Base-by-base conservation (phyloP, 92 coral and sea anemone genomes). In the Galaxea fascicularis region DNA sequence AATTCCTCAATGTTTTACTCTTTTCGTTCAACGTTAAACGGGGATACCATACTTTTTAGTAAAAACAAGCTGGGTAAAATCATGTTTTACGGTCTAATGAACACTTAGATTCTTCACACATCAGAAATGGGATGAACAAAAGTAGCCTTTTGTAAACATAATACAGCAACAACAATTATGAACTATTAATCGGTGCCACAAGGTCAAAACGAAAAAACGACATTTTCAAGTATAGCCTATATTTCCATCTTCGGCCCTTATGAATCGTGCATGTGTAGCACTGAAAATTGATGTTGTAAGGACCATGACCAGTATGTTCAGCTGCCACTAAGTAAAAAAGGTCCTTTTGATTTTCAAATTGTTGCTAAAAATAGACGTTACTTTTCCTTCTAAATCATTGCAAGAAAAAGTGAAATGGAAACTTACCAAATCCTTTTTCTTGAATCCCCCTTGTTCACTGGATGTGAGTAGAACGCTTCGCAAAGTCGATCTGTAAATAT, bases 291-390 rank as follows among this genome's bases (percentile, higher is more conserved):
- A 22, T 29, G 27, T 64, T 24, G 41, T 24, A 29, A 64, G 41
- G 10, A 64, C 0, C 41, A 29, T 64, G 27, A 64, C 70, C 70
- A 64, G 29, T 64, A 64, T 64, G 29, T 64, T 64, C 70, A 64
- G 70, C 70, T 24, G 70, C 70, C 70, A 64, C 41, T 24, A 29
- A 64, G 70, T 64, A 29, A 64, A 22, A 14, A 64, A 24, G 70
- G 70, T 64, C 70, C 70, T 64, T 64, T 64, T 64, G 70, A 64
- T 64, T 64, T 64, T 64, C 70, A 64, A 64, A 20, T 64, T 64
- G 70, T 64, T 64, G 70, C 70, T 64, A 64, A 64, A 64, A 29
- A 29, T 64, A 29, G 70, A 64, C 17, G 70, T 24, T 64, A 22
- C 70, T 64, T 64, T 64, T 64, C 70, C 70, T 64, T 24, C 41